Evolutionary conservation across 2,888 invertebrate species (phyloP).

Genomic region (Morinoia aosen): DNA sequence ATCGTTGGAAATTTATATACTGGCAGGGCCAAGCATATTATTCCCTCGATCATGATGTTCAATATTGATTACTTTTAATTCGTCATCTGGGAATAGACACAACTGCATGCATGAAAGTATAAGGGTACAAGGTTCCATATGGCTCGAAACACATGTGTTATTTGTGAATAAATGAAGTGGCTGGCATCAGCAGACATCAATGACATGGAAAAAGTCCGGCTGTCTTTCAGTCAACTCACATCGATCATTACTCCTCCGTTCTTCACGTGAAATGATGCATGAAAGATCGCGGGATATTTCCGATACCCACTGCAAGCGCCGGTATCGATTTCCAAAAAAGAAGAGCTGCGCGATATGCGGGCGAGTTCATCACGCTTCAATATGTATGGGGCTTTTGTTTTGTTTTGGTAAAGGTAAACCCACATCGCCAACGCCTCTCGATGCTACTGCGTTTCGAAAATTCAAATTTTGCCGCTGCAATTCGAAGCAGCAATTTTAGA

Average conservation of each 20-base stretch:
- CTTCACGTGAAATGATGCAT: background rate
- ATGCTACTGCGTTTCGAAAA: background rate
- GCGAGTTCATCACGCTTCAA: background rate
- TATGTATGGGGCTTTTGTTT: background rate
- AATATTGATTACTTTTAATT: too few relatives aligned
- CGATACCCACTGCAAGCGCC: background rate
- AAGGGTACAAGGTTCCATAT: too few relatives aligned
- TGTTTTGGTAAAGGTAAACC: background rate
- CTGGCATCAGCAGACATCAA: background rate
- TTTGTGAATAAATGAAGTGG: background rate
- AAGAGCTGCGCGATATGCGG: background rate
- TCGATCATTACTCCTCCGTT: constrained; percentile 8
- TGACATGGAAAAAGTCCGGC: background rate
- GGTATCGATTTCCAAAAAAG: background rate
- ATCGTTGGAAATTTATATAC: background rate
- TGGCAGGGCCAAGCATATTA: background rate
- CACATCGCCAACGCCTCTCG: background rate
- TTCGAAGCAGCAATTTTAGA: too few relatives aligned
- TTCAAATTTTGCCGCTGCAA: too few relatives aligned
- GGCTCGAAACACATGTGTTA: too few relatives aligned
- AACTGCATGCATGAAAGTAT: too few relatives aligned
- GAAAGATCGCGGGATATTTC: background rate
- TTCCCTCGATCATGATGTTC: background rate
- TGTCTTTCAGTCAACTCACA: background rate
- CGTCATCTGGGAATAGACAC: too few relatives aligned